These are phyloP conservation scores for Acyrthosiphon pisum DNA, from an alignment of 1,140 invertebrate genomes.

Conservation along the genomic window DNA sequence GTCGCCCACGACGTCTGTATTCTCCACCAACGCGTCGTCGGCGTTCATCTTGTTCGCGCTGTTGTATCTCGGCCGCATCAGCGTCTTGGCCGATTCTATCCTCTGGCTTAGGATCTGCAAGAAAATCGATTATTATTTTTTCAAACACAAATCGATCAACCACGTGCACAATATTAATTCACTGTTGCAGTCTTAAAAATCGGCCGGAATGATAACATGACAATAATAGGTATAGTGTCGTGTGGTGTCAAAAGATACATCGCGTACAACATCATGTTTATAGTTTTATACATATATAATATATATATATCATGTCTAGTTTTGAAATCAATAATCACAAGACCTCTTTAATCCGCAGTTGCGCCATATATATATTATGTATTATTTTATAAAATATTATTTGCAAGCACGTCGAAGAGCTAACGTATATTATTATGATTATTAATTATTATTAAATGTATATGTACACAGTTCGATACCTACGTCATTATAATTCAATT, in stretches of 20 bases:
- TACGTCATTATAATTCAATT: background rate
- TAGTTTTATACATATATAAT: background rate
- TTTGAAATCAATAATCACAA: background rate
- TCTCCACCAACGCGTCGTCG: background rate
- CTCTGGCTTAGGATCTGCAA: conserved; percentile 54
- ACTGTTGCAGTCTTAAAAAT: background rate
- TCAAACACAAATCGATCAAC: background rate
- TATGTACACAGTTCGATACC: background rate
- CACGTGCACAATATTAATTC: background rate
- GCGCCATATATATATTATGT: background rate
- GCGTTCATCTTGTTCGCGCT: conserved; percentile 27
- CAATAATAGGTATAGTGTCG: background rate
- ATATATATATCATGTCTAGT: background rate
- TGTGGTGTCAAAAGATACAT: background rate
- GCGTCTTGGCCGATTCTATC: conserved; percentile 57
- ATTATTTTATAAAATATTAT: background rate
- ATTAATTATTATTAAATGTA: background rate
- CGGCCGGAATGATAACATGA: background rate
- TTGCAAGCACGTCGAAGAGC: background rate
- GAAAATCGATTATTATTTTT: background rate
- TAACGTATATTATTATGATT: background rate
- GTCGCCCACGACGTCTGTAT: background rate
- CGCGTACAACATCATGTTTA: background rate
- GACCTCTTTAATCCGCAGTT: background rate
- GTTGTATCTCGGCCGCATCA: conserved; percentile 54